Base-by-base conservation (phyloP, 2,797 vertebrate genomes). In the Spinibarbus caldwelli region DNA sequence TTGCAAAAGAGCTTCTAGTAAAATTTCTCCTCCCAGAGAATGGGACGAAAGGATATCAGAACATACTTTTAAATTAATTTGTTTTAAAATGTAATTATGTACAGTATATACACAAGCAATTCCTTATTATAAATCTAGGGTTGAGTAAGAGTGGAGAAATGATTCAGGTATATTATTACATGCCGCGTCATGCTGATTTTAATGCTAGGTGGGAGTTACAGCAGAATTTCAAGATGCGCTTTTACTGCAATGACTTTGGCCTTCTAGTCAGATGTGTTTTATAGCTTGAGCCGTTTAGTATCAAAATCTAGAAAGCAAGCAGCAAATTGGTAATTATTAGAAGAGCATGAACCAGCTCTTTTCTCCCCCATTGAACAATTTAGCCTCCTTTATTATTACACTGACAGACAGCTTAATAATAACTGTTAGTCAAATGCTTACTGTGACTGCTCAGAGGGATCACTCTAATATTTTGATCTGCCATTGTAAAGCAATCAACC, bases 401-500 rank as follows among this genome's bases (percentile, higher is more conserved):
- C 88, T 88, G 89, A 90, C 71, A 86, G 90, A 91, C 91, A 92
- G 91, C 92, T 89, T 90, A 89, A 90, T 90, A 87, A 86, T 83
- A 87, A 86, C 88, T 89, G 90, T 90, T 90, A 92, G 88, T 90
- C 80, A 90, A 90, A 91, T 89, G 84, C 90, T 85, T 87, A 88
- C 87, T 88, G 79, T 89, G 90, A 90, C 89, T 88, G 87, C 88
- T 54, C 86, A 91, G 90, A 88, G 86, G 85, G 90, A 86, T 86
- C 88, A 87, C 83, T 91, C 90, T 90, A 91, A 90, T 92, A 89
- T 93, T 93, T 92, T 93, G 86, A 93, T 93, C 90, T 87, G 88
- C 89, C 86, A 89, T 92, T 92, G 88, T 93, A 90, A 92, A 93
- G 91, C 91, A 92, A 94, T 94, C 87, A 93, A 82, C 84, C 89